Percentiles rank a stretch among this genome's conserved stretches.
Evolutionary conservation across 2,888 invertebrate species (phyloP).

Genomic region (Ophraella communa): DNA sequence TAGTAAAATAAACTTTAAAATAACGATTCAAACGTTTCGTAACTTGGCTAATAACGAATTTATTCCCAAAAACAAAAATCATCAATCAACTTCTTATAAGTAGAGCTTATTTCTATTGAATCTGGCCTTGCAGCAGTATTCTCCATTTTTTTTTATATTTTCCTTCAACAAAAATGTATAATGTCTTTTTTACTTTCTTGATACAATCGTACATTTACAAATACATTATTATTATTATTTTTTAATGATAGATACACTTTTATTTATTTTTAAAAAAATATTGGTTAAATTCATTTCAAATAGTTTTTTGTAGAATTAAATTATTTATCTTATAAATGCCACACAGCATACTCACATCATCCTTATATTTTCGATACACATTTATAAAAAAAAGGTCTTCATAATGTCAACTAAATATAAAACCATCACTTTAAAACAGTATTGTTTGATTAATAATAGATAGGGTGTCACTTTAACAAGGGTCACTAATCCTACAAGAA

Average conservation of each 20-base stretch:
- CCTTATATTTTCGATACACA: background rate
- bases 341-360: constrained; percentile 17
- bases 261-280: background rate
- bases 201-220: no score
- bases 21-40: no score
- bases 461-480: no score
- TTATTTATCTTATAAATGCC: constrained; percentile 8
- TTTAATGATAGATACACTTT: constrained; percentile 16
- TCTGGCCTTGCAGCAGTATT: constrained; percentile 12
- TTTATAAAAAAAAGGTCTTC: background rate
- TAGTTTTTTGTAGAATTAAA: background rate
- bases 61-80: constrained; percentile 8
- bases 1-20: no score
- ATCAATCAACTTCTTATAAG: background rate
- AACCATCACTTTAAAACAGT: no score
- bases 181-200: no score
- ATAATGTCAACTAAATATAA: no score
- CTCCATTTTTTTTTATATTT: constrained; percentile 9
- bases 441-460: no score
- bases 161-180: no score
- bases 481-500: no score
- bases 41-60: constrained; percentile 11
- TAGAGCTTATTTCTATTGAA: constrained; percentile 13
- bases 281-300: background rate
- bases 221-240: background rate